These are phyloP conservation scores for Vireo altiloquus DNA, from an alignment of 2,113 vertebrate species.

Conservation along the genomic window DNA sequence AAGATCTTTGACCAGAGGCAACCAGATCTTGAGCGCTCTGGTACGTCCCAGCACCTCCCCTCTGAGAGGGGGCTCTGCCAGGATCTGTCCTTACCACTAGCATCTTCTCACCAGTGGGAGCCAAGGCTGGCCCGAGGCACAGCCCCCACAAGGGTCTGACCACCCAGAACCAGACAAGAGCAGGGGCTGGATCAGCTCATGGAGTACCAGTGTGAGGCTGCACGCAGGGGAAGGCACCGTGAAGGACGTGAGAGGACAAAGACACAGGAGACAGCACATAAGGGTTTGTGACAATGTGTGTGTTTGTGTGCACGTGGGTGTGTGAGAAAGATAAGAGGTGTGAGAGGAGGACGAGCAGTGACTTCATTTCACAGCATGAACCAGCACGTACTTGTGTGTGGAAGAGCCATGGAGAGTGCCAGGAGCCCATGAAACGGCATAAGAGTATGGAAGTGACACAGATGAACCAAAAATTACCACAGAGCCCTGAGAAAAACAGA, in stretches of 20 bases:
- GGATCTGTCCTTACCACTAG: background rate
- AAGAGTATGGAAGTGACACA: background rate
- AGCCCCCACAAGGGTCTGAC: background rate
- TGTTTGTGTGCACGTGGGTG: background rate
- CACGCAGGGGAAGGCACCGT: rapidly evolving
- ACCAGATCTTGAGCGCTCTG: background rate
- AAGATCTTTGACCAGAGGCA: background rate
- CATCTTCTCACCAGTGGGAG: rapidly evolving
- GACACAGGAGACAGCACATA: rapidly evolving
- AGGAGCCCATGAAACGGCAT: rapidly evolving
- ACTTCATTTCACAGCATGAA: background rate
- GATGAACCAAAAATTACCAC: background rate
- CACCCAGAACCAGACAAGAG: background rate
- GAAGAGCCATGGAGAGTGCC: background rate
- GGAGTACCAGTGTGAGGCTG: background rate
- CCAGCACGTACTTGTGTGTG: rapidly evolving
- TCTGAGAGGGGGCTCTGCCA: background rate
- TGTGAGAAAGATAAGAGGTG: background rate
- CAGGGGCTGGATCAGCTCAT: background rate
- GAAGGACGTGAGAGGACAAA: background rate
- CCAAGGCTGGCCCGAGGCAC: background rate
- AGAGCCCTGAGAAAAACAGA: background rate
- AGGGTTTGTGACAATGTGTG: background rate
- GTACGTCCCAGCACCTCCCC: background rate
- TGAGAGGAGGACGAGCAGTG: background rate